Evolutionary conservation across 2,797 vertebrate genomes (phyloP).

Genomic region (Spinus pinus): DNA sequence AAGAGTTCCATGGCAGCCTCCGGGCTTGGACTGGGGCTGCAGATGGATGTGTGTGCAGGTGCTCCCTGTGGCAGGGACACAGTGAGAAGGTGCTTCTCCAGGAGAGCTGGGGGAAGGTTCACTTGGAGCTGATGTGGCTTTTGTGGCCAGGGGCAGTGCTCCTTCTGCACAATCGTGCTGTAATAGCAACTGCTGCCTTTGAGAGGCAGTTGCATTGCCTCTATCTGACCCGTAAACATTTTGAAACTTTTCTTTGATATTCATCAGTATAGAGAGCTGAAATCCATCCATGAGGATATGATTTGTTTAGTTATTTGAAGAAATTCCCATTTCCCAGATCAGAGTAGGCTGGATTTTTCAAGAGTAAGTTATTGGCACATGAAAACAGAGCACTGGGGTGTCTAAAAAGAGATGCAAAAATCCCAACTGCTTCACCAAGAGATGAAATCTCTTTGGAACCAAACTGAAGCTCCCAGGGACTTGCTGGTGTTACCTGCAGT

Average conservation of each 20-base stretch:
- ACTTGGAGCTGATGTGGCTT: not conserved
- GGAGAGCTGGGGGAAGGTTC: not conserved
- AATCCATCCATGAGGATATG: not conserved
- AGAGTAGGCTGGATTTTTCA: not conserved
- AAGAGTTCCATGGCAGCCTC: not conserved
- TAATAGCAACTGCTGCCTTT: not conserved
- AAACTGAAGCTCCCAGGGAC: not conserved
- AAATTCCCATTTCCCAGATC: not conserved
- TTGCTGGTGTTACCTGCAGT: not conserved
- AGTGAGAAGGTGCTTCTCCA: not conserved
- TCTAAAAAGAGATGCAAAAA: not conserved
- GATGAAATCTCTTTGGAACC: not conserved
- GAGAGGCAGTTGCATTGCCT: rapidly evolving
- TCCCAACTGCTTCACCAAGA: not conserved
- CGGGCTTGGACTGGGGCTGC: rapidly evolving
- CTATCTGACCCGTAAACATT: not conserved
- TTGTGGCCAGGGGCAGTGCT: not conserved
- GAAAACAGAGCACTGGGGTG: not conserved
- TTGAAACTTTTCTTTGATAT: not conserved
- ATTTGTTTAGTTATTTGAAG: not conserved
- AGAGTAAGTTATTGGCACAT: not conserved
- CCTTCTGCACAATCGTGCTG: not conserved
- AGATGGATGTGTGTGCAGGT: not conserved
- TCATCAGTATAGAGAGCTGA: not conserved
- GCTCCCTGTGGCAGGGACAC: not conserved